Percentiles rank a stretch among this genome's conserved stretches.
Conservation (phyloP, 1,140 invertebrate species). For the Zaprionus kolodkinae region DNA sequence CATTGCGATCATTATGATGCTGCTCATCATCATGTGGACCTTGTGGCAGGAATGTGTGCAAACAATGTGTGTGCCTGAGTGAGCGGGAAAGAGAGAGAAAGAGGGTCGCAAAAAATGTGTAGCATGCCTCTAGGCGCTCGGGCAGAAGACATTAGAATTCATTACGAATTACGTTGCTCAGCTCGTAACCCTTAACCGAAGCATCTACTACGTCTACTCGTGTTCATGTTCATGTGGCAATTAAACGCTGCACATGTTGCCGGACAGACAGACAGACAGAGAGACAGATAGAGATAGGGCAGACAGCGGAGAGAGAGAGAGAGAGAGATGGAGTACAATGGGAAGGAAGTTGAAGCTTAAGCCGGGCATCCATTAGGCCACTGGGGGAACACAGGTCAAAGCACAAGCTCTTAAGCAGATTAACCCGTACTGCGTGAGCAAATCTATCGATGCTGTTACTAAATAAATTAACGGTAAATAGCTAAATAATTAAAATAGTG, state of each 20-base stretch:
- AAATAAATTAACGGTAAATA: neutral
- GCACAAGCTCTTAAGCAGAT: conserved; percentile 4
- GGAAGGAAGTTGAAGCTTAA: conserved; percentile 8
- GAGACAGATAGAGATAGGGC: no score
- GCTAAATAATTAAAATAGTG: neutral
- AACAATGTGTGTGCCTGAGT: conserved; percentile 60
- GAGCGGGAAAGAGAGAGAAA: conserved; percentile 30
- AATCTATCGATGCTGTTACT: conserved; percentile 6
- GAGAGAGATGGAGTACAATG: neutral
- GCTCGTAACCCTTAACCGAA: conserved; percentile 22
- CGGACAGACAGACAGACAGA: conserved; percentile 2
- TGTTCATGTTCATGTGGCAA: conserved; percentile 60
- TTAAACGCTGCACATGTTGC: conserved; percentile 64
- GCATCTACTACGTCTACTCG: neutral
- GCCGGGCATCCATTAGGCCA: conserved; percentile 2
- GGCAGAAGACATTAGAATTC: conserved; percentile 69
- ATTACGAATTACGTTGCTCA: conserved; percentile 69
- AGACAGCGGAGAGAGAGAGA: neutral
- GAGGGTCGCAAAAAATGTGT: conserved; percentile 59
- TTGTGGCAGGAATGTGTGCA: conserved; percentile 49
- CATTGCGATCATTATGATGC: conserved; percentile 21
- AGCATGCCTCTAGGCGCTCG: conserved; percentile 54
- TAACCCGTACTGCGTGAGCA: neutral
- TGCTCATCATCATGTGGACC: conserved; percentile 5
- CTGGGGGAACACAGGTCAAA: neutral